phyloP scores from a whole-genome alignment of 2,797 vertebrate species.

The Muraenolepis orangiensis region DNA sequence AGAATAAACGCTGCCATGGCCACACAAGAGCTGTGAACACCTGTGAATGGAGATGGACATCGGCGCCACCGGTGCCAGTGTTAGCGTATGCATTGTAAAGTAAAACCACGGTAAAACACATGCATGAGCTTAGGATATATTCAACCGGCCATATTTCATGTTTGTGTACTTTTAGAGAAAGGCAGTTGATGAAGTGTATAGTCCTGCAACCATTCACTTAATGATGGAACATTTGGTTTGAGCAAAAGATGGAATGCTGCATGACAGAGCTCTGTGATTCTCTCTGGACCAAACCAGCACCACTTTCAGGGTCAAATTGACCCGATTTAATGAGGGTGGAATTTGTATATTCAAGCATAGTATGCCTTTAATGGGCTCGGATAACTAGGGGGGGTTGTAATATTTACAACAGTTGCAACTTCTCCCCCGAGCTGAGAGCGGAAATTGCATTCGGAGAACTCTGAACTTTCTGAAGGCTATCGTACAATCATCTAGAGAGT shows the following conservation, averaged over 20 bases:
- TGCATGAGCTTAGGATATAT: not conserved
- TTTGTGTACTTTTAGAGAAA: no score
- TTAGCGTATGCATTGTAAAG: not conserved
- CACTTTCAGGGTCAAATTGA: not conserved
- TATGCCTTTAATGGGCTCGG: not conserved
- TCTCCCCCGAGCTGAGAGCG: not conserved
- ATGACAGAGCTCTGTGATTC: not conserved
- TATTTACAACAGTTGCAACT: not conserved
- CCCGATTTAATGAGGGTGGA: not conserved
- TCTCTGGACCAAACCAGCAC: not conserved
- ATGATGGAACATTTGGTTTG: not conserved
- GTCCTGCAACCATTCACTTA: not conserved
- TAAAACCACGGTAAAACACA: no score
- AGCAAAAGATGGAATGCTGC: not conserved
- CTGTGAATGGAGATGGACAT: not conserved
- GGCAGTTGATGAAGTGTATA: not conserved
- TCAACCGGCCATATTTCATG: no score
- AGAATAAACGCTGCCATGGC: conserved; percentile 17
- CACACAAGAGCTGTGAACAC: not conserved
- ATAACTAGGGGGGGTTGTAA: not conserved
- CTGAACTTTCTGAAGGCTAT: not conserved
- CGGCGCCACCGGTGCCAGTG: no score
- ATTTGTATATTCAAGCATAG: not conserved
- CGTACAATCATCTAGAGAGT: not conserved
- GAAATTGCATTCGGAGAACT: not conserved